Conservation (phyloP, 2,888 invertebrate species). For the Nasonovia ribisnigri region DNA sequence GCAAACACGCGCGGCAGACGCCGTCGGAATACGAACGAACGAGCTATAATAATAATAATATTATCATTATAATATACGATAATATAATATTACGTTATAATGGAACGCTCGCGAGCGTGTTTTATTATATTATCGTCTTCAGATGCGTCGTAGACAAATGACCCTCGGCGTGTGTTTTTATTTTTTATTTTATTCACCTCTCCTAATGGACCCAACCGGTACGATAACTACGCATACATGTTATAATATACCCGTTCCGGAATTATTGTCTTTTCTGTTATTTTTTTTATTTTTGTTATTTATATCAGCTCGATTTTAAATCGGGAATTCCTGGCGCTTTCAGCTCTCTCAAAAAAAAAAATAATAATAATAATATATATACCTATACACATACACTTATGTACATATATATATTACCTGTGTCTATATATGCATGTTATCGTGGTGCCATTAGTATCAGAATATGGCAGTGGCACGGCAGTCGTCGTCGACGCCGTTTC, state of each 20-base stretch:
- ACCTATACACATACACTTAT: not conserved
- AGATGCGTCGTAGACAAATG: slow-evolving; percentile 58
- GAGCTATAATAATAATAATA: not conserved
- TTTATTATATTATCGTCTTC: slow-evolving; percentile 48
- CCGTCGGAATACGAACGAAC: not conserved
- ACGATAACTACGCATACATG: slow-evolving; percentile 28
- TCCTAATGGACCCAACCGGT: slow-evolving; percentile 63
- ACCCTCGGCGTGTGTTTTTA: slow-evolving; percentile 58
- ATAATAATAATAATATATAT: not conserved
- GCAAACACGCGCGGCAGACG: not conserved
- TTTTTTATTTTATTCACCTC: slow-evolving; percentile 62
- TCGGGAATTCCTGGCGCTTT: slow-evolving; percentile 39
- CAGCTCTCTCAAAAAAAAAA: slow-evolving; percentile 11
- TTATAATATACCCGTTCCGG: slow-evolving; percentile 52
- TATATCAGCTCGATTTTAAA: slow-evolving; percentile 57
- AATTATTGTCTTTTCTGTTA: slow-evolving; percentile 38
- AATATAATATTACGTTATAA: slow-evolving; percentile 9
- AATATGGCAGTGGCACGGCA: not conserved
- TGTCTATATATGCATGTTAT: not conserved
- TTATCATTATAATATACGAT: not conserved
- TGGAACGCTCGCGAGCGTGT: slow-evolving; percentile 30
- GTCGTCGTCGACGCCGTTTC: slow-evolving; percentile 4
- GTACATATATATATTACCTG: not conserved
- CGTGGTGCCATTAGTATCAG: slow-evolving; percentile 50
- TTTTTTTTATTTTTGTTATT: slow-evolving; percentile 42